These are phyloP conservation scores for Drosophila paranaensis DNA, from an alignment of 2,888 invertebrate species.

Conservation along the genomic window DNA sequence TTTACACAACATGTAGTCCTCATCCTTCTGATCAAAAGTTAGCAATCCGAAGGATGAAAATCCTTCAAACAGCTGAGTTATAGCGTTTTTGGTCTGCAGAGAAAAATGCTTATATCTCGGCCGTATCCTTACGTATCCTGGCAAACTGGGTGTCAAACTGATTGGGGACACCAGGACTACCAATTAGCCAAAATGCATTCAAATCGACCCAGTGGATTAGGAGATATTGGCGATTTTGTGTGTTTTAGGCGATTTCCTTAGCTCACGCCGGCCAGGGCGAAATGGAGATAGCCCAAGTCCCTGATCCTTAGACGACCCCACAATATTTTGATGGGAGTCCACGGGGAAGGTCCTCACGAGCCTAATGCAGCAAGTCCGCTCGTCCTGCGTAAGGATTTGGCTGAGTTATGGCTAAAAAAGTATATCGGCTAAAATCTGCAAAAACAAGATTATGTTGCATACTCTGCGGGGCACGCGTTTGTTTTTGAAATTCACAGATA, in stretches of 20 bases:
- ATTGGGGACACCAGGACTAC: background rate
- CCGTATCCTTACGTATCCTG: background rate
- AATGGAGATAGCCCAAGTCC: background rate
- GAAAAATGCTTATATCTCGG: background rate
- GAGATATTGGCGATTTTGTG: background rate
- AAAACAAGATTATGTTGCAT: background rate
- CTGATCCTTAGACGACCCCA: background rate
- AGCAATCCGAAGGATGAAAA: background rate
- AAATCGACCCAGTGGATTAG: background rate
- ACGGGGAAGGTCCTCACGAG: background rate
- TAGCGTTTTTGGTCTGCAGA: background rate
- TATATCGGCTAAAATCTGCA: background rate
- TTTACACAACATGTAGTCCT: background rate
- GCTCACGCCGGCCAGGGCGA: background rate
- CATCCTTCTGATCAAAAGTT: background rate
- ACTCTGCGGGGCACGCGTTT: background rate
- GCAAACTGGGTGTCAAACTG: rapidly evolving
- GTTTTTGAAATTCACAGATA: background rate
- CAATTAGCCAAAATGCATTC: background rate
- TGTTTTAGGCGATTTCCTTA: background rate
- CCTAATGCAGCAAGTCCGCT: background rate
- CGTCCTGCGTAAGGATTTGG: slow-evolving; percentile 1
- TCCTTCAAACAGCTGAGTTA: slow-evolving; percentile 2
- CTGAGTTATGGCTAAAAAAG: background rate
- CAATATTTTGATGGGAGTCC: background rate